These are phyloP conservation scores for Campoplex capitator DNA, from an alignment of 2,888 invertebrate genomes.

Conservation along the genomic window DNA sequence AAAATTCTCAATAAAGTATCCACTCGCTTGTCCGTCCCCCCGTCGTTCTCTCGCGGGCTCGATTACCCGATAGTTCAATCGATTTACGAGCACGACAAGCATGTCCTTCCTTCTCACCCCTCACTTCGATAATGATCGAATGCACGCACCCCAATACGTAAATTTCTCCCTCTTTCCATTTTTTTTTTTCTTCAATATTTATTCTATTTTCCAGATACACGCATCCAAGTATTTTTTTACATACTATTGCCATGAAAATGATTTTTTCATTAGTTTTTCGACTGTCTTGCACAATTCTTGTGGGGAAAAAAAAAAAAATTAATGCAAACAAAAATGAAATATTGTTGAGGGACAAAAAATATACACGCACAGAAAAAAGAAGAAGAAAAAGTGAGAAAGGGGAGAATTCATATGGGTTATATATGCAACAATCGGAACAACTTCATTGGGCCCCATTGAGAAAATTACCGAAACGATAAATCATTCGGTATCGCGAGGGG, in stretches of 20 bases:
- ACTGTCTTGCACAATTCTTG: too few species aligned
- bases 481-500: conserved; percentile 57
- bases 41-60: not conserved
- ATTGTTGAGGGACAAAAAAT: not conserved
- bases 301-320: too few species aligned
- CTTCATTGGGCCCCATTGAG: conserved; percentile 75
- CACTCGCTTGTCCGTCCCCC: not conserved
- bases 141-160: conserved; percentile 55
- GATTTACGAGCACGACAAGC: conserved; percentile 56
- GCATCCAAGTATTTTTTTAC: not conserved
- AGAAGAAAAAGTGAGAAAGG: not conserved
- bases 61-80: conserved; percentile 52
- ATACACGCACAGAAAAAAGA: not conserved
- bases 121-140: conserved; percentile 63
- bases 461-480: conserved; percentile 72
- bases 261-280: too few species aligned
- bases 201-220: not conserved
- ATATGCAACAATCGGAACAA: conserved; percentile 65
- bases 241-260: too few species aligned
- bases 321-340: too few species aligned
- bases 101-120: not conserved
- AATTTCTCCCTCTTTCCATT: conserved; percentile 25
- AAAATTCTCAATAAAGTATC: not conserved
- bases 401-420: not conserved
- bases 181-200: not conserved